A percentile compares a stretch with the other conserved stretches of the same genome.
Conservation (phyloP, 2,113 vertebrate genomes). For the Labrus mixtus region DNA sequence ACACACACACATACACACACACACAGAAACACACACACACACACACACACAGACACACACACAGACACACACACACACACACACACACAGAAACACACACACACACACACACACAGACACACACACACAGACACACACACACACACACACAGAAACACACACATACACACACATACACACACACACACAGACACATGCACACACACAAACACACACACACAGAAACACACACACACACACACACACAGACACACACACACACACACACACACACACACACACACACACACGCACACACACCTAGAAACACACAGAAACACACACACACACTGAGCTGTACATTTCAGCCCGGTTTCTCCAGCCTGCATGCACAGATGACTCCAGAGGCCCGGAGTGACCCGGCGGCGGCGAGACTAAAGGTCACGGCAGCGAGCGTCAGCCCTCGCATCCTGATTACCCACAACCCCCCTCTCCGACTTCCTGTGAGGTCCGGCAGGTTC, state of each 20-base stretch:
- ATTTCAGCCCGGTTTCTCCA: slow-evolving; percentile 31
- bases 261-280: slow-evolving; percentile 25
- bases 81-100: slow-evolving; percentile 9
- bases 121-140: not conserved
- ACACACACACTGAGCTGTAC: not conserved
- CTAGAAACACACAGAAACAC: too few relatives aligned
- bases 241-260: slow-evolving; percentile 8
- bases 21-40: not conserved
- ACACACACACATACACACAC: not conserved
- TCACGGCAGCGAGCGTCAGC: slow-evolving; percentile 88
- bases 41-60: slow-evolving; percentile 13
- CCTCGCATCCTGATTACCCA: slow-evolving; percentile 91
- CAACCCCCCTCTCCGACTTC: slow-evolving; percentile 86
- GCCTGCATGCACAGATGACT: slow-evolving; percentile 81
- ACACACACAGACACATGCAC: slow-evolving; percentile 6
- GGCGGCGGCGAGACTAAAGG: slow-evolving; percentile 84
- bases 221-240: not conserved
- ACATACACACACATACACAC: slow-evolving; percentile 20
- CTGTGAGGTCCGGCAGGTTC: slow-evolving; percentile 87
- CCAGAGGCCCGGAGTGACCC: slow-evolving; percentile 69
- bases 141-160: slow-evolving; percentile 13
- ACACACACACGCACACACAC: slow-evolving; percentile 4
- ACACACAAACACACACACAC: not conserved
- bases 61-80: slow-evolving; percentile 20
- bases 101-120: not conserved